Percentiles rank a stretch among this genome's conserved stretches.
phyloP scores from a whole-genome alignment of 2,888 invertebrate genomes.

The Andrena marginata region DNA sequence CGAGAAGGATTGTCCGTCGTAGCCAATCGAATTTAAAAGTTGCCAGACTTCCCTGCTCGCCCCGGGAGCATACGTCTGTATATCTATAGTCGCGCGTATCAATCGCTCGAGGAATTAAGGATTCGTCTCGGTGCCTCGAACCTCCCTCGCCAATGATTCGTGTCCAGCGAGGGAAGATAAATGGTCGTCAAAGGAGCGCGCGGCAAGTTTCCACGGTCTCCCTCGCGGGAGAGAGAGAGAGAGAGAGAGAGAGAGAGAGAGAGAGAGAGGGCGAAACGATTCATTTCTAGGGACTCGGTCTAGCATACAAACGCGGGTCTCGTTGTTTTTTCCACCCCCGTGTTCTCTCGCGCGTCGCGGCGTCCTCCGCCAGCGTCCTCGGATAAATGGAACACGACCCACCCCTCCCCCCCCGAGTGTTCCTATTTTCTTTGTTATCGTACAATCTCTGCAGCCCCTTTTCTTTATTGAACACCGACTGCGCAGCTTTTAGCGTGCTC shows the following conservation, averaged over 20 bases:
- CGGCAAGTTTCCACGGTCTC: conserved; percentile 38
- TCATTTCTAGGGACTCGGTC: conserved; percentile 61
- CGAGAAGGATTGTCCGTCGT: conserved; percentile 43
- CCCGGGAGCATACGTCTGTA: conserved; percentile 7
- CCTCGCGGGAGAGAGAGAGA: conserved; percentile 22
- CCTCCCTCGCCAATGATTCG: conserved; percentile 49
- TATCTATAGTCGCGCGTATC: not conserved
- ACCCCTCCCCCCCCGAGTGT: conserved; percentile 22
- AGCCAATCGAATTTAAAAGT: conserved; percentile 51
- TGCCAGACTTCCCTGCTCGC: conserved; percentile 7
- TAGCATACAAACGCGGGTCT: conserved; percentile 30
- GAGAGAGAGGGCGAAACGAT: conserved; percentile 55
- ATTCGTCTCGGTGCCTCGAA: conserved; percentile 53
- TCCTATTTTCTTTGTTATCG: conserved; percentile 63
- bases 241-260: conserved; percentile 24
- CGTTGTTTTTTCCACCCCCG: conserved; percentile 34
- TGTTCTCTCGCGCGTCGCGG: conserved; percentile 23
- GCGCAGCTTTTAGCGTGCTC: conserved; percentile 7
- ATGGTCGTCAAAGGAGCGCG: conserved; percentile 65
- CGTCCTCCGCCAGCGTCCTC: conserved; percentile 36
- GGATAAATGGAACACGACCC: conserved; percentile 66
- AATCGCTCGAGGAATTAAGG: conserved; percentile 54
- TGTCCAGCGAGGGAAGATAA: conserved; percentile 64
- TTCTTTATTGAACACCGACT: conserved; percentile 31
- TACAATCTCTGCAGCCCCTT: conserved; percentile 39